Conservation (phyloP, 2,113 vertebrate genomes). For the Platysternon megacephalum region DNA sequence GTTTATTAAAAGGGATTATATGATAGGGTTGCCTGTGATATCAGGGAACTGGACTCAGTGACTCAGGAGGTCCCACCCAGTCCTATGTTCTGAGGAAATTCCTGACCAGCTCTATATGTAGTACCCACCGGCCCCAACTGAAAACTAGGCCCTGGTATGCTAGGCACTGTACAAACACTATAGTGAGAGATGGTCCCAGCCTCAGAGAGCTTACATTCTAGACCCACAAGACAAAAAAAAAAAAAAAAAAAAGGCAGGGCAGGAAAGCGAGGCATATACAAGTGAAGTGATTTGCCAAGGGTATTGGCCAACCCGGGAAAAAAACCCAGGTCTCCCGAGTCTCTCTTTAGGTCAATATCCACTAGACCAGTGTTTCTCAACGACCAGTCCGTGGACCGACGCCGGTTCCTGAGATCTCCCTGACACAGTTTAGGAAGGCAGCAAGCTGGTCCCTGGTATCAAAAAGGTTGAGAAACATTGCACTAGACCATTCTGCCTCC, state of each 20-base stretch:
- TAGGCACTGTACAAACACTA: background rate
- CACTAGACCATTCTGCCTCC: background rate
- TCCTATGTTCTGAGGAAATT: background rate
- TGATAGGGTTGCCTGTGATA: background rate
- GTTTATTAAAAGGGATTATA: background rate
- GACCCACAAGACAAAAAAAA: background rate
- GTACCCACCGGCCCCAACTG: background rate
- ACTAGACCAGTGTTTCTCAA: background rate
- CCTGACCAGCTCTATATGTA: background rate
- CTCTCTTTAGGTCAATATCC: background rate
- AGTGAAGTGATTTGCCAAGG: background rate
- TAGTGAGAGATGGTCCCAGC: background rate
- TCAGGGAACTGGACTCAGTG: background rate
- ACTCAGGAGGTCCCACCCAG: background rate
- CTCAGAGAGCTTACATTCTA: background rate
- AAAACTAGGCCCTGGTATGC: background rate
- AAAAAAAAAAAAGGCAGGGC: background rate
- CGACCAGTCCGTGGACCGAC: background rate
- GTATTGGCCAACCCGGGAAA: background rate
- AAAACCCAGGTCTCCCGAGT: background rate
- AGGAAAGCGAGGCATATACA: rapidly evolving
- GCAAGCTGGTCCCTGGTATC: too few species aligned
- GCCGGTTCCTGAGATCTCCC: background rate
- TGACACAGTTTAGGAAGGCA: too few species aligned
- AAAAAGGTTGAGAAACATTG: background rate